Evolutionary conservation across 2,888 invertebrate species (phyloP).

Genomic region (Andrena trimmerana): DNA sequence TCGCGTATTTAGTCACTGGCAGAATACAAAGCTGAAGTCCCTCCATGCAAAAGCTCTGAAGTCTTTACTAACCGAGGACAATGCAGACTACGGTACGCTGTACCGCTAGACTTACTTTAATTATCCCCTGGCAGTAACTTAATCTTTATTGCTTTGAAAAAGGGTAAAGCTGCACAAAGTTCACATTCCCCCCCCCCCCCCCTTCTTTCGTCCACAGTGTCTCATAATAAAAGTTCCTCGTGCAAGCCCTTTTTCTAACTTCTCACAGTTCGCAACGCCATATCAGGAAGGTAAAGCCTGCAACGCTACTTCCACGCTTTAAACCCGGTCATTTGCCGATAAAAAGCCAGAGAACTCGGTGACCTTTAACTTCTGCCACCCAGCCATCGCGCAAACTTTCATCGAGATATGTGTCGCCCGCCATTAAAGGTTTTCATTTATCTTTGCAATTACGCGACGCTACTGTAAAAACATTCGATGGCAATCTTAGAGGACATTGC

Average conservation of each 20-base stretch:
- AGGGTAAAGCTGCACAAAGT: not conserved
- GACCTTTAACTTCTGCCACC: slow-evolving; percentile 11
- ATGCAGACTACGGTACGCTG: no score
- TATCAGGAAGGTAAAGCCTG: slow-evolving; percentile 11
- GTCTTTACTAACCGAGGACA: no score
- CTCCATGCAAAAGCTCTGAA: no score
- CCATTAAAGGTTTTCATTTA: not conserved
- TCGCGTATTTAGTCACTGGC: no score
- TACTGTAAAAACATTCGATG: not conserved
- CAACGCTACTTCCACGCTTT: not conserved
- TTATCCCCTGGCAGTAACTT: no score
- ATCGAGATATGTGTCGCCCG: not conserved
- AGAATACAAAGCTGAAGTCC: no score
- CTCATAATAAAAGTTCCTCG: not conserved
- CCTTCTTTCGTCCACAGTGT: not conserved
- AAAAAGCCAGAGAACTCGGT: slow-evolving; percentile 11
- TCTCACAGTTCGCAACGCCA: not conserved
- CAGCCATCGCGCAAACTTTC: not conserved
- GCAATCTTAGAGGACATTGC: slow-evolving; percentile 10
- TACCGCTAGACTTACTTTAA: no score
- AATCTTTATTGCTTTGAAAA: no score
- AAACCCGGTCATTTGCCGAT: slow-evolving; percentile 7
- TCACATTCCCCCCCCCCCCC: no score
- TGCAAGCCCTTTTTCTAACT: not conserved
- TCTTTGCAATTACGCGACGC: not conserved